Base-by-base conservation (phyloP, 2,113 vertebrate species). In the Actenoides lindsayi region DNA sequence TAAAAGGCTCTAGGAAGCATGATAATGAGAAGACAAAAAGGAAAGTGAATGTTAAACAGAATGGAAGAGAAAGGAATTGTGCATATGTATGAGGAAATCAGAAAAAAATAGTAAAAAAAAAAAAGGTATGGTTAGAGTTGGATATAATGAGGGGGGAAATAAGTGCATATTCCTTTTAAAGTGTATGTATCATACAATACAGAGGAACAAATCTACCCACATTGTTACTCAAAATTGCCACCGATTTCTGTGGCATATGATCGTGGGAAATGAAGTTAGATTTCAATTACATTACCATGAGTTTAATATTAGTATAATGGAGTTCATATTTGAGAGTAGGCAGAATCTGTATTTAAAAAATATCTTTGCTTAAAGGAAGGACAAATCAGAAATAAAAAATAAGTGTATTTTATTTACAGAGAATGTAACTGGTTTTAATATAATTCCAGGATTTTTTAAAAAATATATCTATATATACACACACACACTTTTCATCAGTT, bases 1-100 rank as follows among this genome's bases (percentile, higher is more conserved):
- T 90, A 73, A 57, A 92, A 89, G 62, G 48, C 76, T 82, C 62
- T 83, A 69, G 86, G 90, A 95, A 89, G 73, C 57, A n/a, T 56
- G 41, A 60, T 78, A 79, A 87, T 84, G 82, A 80, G 16, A 79
- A 92, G 60, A 78, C 67, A 89, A 88, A 76, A 88, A 75, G 19
- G 65, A 21, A 87, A 90, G 39, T 24, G 10, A 90, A 78, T 92
- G 24, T 92, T 90, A 81, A 90, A 33, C 13, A 85, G 63, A 88
- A 85, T 57, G 44, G 2, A 50, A 87, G 41, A 87, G 30, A 76
- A 73, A 73, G 24, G 41, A 62, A 69, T 69, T 77, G n/a, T 76
- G 31, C 41, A 14, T 71, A 62, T 80, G 11, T 65, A 63, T 74
- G 35, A 88, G 35, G 53, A 87, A 90, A 39, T 35, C 17, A 23